These are phyloP conservation scores for Miichthys miiuy DNA, from an alignment of 2,797 vertebrate species.

Conservation along the genomic window DNA sequence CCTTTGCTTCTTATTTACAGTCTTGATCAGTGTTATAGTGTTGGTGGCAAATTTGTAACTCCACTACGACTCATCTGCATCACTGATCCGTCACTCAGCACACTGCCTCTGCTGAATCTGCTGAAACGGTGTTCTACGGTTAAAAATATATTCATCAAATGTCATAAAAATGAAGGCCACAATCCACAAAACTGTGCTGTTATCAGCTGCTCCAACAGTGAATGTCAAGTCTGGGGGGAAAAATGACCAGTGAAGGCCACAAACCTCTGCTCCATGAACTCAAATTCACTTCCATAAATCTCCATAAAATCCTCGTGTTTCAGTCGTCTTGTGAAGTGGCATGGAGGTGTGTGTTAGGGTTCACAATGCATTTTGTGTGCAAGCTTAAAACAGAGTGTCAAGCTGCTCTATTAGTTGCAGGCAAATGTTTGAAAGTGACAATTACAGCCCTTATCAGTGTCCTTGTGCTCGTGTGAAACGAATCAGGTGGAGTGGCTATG, in stretches of 20 bases:
- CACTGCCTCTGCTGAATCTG: neutral
- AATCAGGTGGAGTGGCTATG: no score
- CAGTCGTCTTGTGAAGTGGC: neutral
- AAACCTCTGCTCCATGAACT: no score
- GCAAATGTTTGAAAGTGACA: no score
- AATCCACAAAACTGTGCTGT: neutral
- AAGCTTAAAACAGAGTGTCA: neutral
- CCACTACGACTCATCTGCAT: neutral
- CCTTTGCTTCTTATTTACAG: neutral
- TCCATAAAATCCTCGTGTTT: no score
- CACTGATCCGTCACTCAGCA: neutral
- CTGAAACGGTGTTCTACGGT: neutral
- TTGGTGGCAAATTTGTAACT: neutral
- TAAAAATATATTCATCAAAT: neutral
- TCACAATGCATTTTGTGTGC: neutral
- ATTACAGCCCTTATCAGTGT: no score
- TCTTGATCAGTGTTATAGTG: neutral
- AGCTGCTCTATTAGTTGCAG: neutral
- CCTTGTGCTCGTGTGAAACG: no score
- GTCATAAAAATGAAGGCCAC: neutral
- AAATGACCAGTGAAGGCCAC: no score
- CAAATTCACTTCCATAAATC: no score
- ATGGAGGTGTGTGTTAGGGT: no score
- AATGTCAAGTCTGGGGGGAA: neutral
- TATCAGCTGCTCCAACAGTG: neutral